Base-by-base conservation (phyloP, 2,888 invertebrate species). In the Macropis europaea region DNA sequence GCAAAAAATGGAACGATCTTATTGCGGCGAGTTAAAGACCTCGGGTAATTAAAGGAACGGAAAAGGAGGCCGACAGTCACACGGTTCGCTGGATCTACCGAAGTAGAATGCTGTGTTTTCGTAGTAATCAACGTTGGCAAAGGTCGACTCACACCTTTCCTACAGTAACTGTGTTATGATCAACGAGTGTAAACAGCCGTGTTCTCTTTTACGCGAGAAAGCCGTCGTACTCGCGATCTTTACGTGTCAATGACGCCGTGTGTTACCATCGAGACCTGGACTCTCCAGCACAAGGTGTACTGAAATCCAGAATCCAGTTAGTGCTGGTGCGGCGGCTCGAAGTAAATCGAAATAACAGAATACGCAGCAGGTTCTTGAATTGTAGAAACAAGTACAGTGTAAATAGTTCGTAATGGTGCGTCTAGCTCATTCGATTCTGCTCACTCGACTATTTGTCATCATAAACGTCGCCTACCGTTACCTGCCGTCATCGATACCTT, bases 121-220 rank as follows among this genome's bases (percentile, higher is more conserved):
- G 50, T 57, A 45, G 71, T 17, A 50, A 72, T 73, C 70, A 64
- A 47, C 61, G 62, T 26, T 24, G 45, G 59, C 48, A 74, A 79
- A 79, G 79, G 76, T 79, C 64, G 66, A 30, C 50, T 79, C 71
- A 26, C 76, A 61, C 71, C 76, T 79, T 73, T 59, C 45, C 56
- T 57, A 7, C 17, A 34, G 36, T 43, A 60, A 63, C 54, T 61
- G 59, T 62, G n/a, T 76, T 75, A 75, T 69, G 71, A 74, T 79
- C 57, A 66, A 59, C 48, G 54, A 56, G 67, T 72, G 79, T 67
- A 72, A 79, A 80, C 75, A 73, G 45, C 40, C 63, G 63, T 66
- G 75, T 80, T 77, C 80, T 28, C 68, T 45, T 80, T 77, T 54
- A 19, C 68, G 30, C 68, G 75, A 59, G 80, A 75, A 73, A 73